Evolutionary conservation across 2,797 vertebrate species (phyloP).

Genomic region (Acropternis orthonyx): DNA sequence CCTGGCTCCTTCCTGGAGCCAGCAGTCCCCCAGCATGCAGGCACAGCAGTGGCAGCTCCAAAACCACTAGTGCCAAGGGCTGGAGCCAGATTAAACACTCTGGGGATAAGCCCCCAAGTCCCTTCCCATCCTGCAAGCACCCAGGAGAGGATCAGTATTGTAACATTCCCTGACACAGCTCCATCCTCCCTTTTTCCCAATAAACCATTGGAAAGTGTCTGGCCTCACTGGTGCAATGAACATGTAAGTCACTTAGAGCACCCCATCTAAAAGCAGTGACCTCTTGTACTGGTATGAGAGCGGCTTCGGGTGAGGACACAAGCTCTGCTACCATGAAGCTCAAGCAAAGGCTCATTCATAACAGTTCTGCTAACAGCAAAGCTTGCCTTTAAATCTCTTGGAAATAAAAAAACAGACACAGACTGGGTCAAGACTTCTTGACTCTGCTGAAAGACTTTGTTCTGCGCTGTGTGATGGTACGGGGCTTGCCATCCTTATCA

Average conservation of each 20-base stretch:
- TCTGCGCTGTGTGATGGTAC: fast-evolving
- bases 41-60: not conserved
- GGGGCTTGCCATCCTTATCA: fast-evolving
- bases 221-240: fast-evolving
- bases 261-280: fast-evolving
- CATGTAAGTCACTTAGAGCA: not conserved
- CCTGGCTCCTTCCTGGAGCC: not conserved
- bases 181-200: not conserved
- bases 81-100: not conserved
- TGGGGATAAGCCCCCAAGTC: not conserved
- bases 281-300: fast-evolving
- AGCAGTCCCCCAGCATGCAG: fast-evolving
- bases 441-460: not conserved
- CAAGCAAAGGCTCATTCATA: not conserved
- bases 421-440: not conserved
- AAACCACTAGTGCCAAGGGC: not conserved
- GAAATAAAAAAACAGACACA: not conserved
- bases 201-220: not conserved
- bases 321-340: not conserved
- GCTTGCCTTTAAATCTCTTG: not conserved
- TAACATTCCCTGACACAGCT: not conserved
- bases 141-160: not conserved
- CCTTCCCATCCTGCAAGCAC: not conserved
- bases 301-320: not conserved
- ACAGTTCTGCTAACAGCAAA: not conserved